Conservation (phyloP, 1,140 invertebrate species). For the Globodera ellingtonae region DNA sequence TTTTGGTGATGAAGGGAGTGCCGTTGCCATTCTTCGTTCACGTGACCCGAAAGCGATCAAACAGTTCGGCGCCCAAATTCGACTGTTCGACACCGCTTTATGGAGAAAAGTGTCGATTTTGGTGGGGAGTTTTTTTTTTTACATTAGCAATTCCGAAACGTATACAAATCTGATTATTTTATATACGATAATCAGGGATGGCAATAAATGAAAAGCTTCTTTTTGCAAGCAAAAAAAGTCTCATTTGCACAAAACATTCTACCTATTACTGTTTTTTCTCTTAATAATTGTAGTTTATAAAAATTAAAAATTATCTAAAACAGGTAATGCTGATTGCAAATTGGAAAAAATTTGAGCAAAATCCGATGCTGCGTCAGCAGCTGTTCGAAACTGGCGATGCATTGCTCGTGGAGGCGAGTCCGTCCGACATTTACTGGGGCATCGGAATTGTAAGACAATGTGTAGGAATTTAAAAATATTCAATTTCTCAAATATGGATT, state of each 20-base stretch:
- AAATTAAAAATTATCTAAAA: background rate
- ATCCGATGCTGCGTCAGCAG: conserved; percentile 18
- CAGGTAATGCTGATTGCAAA: conserved; percentile 35
- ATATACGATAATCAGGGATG: too few species aligned
- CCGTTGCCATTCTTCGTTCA: conserved; percentile 25
- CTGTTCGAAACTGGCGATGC: conserved; percentile 37
- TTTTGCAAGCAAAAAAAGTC: too few species aligned
- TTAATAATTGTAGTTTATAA: background rate
- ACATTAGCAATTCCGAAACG: too few species aligned
- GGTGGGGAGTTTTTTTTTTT: conserved; percentile 19
- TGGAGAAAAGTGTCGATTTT: conserved; percentile 33
- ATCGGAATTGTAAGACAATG: conserved; percentile 19
- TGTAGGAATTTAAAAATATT: too few species aligned
- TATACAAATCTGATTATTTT: too few species aligned
- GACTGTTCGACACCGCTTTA: conserved; percentile 17
- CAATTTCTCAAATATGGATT: too few species aligned
- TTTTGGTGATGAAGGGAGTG: conserved; percentile 30
- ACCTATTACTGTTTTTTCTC: background rate
- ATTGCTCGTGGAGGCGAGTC: conserved; percentile 35
- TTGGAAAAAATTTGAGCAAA: conserved; percentile 34
- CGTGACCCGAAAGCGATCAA: conserved; percentile 38
- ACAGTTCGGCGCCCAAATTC: conserved; percentile 25
- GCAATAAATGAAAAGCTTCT: too few species aligned
- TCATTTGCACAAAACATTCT: background rate
- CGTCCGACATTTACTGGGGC: conserved; percentile 33